Conservation (phyloP, 2,113 vertebrate genomes). For the Chrysemys picta region DNA sequence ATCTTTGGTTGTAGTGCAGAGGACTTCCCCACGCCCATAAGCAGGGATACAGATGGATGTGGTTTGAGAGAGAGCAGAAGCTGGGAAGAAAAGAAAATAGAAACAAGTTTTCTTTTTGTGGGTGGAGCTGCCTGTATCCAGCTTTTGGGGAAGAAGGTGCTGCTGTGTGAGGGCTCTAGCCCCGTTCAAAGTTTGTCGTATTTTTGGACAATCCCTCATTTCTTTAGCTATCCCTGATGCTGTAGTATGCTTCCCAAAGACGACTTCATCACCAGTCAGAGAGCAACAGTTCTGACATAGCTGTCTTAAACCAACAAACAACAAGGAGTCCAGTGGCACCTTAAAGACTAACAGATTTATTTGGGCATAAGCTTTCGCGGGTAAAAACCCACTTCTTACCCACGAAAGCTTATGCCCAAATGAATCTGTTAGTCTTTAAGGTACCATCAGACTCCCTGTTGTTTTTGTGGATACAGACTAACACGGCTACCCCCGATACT, state of each 20-base stretch:
- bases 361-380: no score
- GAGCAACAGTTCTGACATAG: not conserved
- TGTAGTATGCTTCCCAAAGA: not conserved
- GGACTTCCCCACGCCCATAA: not conserved
- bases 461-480: no score
- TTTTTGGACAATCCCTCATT: not conserved
- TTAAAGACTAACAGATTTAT: no score
- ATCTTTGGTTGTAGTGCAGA: accelerated
- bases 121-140: not conserved
- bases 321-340: no score
- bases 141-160: not conserved
- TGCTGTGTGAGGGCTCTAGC: not conserved
- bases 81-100: not conserved
- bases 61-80: not conserved
- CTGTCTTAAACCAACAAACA: not conserved
- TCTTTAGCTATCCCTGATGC: accelerated
- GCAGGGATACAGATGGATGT: accelerated
- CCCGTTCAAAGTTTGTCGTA: accelerated
- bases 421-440: no score
- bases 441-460: no score
- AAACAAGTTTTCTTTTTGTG: accelerated
- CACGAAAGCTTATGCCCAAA: no score
- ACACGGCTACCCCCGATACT: not conserved
- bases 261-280: accelerated
- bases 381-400: no score